A percentile compares a stretch with the other conserved stretches of the same genome.
Conservation (phyloP, 2,888 invertebrate species). For the Schizaphis graminum region DNA sequence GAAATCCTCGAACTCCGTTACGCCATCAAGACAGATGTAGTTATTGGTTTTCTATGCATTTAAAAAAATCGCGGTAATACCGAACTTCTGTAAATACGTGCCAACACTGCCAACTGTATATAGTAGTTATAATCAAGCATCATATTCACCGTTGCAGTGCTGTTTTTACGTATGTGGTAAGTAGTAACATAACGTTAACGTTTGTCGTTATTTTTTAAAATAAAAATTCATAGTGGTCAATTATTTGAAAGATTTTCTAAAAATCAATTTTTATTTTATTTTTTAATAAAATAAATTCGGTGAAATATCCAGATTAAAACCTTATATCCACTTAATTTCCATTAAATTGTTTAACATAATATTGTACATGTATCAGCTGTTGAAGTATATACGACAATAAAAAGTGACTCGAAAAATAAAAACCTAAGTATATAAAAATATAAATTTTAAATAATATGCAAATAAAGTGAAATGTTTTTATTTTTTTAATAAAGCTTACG, state of each 20-base stretch:
- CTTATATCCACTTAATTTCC: background rate
- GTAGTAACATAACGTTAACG: background rate
- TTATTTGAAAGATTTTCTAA: background rate
- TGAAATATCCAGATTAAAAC: background rate
- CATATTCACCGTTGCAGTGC: background rate
- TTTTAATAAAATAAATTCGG: background rate
- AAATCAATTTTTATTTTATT: background rate
- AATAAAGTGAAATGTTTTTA: background rate
- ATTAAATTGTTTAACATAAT: background rate
- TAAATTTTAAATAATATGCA: background rate
- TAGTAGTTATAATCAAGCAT: constrained; percentile 30
- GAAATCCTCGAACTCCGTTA: constrained; percentile 37
- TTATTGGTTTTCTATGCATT: constrained; percentile 44
- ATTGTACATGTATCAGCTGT: background rate
- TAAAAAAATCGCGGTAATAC: constrained; percentile 43
- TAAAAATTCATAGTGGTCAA: background rate
- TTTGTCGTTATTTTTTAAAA: background rate
- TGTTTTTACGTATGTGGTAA: background rate
- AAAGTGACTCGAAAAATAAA: background rate
- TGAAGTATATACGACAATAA: background rate
- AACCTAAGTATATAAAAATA: background rate
- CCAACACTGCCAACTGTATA: background rate
- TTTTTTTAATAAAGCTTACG: background rate
- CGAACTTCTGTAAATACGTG: constrained; percentile 13
- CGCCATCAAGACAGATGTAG: background rate